A percentile compares a stretch with the other conserved stretches of the same genome.
These are phyloP conservation scores for Salvelinus namaycush DNA, from an alignment of 2,113 vertebrate species.

Conservation along the genomic window DNA sequence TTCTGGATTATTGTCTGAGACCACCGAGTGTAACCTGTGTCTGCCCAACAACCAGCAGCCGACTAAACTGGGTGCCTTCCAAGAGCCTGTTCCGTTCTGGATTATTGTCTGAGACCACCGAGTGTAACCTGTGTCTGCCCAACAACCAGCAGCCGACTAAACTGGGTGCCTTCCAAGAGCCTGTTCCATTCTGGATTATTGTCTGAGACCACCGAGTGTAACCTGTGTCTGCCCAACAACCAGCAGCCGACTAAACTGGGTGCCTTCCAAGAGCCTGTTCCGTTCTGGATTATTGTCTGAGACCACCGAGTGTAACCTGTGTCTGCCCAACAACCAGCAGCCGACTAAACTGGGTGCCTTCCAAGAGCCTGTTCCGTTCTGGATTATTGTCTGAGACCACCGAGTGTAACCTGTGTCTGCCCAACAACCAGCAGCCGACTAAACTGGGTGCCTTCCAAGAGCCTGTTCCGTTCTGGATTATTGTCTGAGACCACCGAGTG, in stretches of 20 bases:
- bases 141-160: slow-evolving; percentile 73
- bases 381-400: too few species aligned
- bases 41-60: slow-evolving; percentile 76
- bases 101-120: too few species aligned
- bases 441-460: slow-evolving; percentile 88
- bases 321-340: slow-evolving; percentile 75
- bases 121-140: slow-evolving; percentile 90
- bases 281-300: slow-evolving; percentile 47
- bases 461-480: slow-evolving; percentile 46
- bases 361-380: slow-evolving; percentile 74
- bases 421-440: slow-evolving; percentile 73
- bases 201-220: slow-evolving; percentile 69
- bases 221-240: slow-evolving; percentile 82
- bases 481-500: slow-evolving; percentile 62
- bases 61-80: slow-evolving; percentile 86
- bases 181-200: slow-evolving; percentile 46
- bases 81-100: slow-evolving; percentile 68
- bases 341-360: slow-evolving; percentile 86
- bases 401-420: slow-evolving; percentile 89
- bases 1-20: slow-evolving; percentile 48
- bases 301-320: slow-evolving; percentile 82
- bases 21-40: slow-evolving; percentile 84
- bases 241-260: slow-evolving; percentile 81
- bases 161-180: slow-evolving; percentile 87
- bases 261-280: slow-evolving; percentile 80